Base-by-base conservation (phyloP, 2,113 vertebrate species). In the Mesocricetus auratus region DNA sequence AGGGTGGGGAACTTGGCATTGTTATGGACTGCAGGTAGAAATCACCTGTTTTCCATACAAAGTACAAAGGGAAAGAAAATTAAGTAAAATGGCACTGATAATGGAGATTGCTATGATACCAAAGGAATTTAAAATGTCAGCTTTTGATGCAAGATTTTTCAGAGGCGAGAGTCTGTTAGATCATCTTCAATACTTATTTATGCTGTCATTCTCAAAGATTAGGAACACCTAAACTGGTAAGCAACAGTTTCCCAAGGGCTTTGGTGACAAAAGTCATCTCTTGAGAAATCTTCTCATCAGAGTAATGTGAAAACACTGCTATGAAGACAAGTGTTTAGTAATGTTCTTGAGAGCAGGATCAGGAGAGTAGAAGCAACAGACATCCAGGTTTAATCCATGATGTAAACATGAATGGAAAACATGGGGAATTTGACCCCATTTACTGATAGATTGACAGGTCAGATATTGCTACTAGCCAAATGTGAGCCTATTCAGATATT, bases 31-130 rank as follows among this genome's bases (percentile, higher is more conserved):
- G 99, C 99, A 5, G 99, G 99, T 53, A 99, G 97, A 94, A 99
- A 96, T 97, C 98, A 99, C 1, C 98, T 99, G 4, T 99, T 99
- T n/a, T 98, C 99, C 1, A 97, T 99, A 7, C 99, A 99, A 98
- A 99, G 99, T 1, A 98, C 99, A 31, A 98, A 99, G 99, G 99
- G 98, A 98, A 98, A 97, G 0, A 98, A 96, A 91, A 97, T 98
- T 71, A 98, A 98, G 36, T 94, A 24, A 0, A 94, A 96, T 0
- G 56, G 19, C 3, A 33, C 45, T 50, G 16, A 13, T 29, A 31
- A 15, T 21, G 22, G 50, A 22, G 9, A 79, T 22, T n/a, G 3
- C 36, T 58, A 39, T 39, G 21, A 12, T 39, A 58, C 21, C 10
- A 81, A 58, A 7, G 21, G 1, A 81, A 24, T 21, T 58, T 81